Percentiles rank a stretch among this genome's conserved stretches.
Evolutionary conservation across 35 echinoderm and acorn worm genomes (phyloP).

Genomic region (Lytechinus variegatus): DNA sequence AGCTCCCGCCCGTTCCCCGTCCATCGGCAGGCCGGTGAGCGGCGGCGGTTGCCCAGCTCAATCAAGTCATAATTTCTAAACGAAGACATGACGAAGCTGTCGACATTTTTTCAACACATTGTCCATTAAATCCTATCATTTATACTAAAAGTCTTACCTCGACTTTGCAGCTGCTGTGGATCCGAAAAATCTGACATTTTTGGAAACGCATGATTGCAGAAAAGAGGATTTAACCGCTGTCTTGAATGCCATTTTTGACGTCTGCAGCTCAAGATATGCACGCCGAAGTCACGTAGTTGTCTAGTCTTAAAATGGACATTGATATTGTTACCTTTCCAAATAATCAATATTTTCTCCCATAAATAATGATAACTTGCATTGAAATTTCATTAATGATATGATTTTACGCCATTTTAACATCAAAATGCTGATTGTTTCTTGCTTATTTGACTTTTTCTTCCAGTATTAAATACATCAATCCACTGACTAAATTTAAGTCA

Average conservation of each 20-base stretch:
- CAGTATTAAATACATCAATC: background rate
- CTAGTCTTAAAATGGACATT: background rate
- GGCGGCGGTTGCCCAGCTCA: background rate
- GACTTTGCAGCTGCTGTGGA: conserved; percentile 35
- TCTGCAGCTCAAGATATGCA: background rate
- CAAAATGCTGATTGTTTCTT: background rate
- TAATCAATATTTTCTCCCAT: background rate
- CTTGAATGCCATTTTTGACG: conserved; percentile 51
- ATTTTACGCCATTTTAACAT: background rate
- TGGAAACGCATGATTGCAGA: background rate
- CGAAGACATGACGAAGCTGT: background rate
- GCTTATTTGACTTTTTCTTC: background rate
- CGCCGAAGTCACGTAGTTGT: background rate
- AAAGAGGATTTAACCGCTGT: conserved; percentile 38
- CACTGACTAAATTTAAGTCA: background rate
- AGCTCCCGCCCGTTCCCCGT: background rate
- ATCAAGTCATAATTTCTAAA: too few species aligned
- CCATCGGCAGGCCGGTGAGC: background rate
- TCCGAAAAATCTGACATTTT: conserved; percentile 29
- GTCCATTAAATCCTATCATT: background rate
- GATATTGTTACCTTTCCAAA: background rate
- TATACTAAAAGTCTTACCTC: background rate
- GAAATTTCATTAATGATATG: too few species aligned
- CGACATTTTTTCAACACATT: background rate
- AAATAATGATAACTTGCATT: background rate